Conservation (phyloP, 35 echinoderm and acorn worm species). For the Lytechinus variegatus region DNA sequence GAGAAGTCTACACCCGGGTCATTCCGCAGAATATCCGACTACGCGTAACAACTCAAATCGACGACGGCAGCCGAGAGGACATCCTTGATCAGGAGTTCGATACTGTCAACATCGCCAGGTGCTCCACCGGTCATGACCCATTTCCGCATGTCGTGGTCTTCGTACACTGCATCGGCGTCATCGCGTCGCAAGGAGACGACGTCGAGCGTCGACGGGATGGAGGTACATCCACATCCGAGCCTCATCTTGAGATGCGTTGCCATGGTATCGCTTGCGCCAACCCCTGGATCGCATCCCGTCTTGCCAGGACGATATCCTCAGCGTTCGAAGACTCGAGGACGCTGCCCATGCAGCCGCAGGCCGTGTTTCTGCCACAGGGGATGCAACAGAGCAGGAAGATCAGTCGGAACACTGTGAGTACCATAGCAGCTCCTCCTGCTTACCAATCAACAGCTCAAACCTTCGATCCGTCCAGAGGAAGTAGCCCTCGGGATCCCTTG, state of each 20-base stretch:
- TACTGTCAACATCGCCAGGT: neutral
- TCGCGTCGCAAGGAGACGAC: neutral
- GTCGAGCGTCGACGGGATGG: neutral
- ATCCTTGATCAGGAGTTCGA: neutral
- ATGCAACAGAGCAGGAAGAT: neutral
- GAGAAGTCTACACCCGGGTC: neutral
- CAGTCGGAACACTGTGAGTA: constrained; percentile 8
- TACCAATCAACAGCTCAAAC: neutral
- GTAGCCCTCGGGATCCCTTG: neutral
- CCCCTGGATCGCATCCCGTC: neutral
- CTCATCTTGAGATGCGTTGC: constrained; percentile 15
- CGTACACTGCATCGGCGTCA: constrained; percentile 23
- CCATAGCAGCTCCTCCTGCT: neutral
- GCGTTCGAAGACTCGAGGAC: neutral
- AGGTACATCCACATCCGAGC: neutral
- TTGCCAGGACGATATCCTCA: neutral
- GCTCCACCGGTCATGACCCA: constrained; percentile 36
- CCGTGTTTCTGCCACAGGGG: neutral
- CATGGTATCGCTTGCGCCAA: constrained; percentile 30
- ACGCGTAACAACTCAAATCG: neutral
- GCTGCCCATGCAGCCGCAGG: neutral
- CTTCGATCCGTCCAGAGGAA: neutral
- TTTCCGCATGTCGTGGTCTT: constrained; percentile 37
- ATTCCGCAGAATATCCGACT: constrained; percentile 7
- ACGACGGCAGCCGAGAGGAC: neutral